Percentiles rank a stretch among this genome's conserved stretches.
Conservation (phyloP, 2,113 vertebrate genomes). For the Sterrhoptilus dennistouni region DNA sequence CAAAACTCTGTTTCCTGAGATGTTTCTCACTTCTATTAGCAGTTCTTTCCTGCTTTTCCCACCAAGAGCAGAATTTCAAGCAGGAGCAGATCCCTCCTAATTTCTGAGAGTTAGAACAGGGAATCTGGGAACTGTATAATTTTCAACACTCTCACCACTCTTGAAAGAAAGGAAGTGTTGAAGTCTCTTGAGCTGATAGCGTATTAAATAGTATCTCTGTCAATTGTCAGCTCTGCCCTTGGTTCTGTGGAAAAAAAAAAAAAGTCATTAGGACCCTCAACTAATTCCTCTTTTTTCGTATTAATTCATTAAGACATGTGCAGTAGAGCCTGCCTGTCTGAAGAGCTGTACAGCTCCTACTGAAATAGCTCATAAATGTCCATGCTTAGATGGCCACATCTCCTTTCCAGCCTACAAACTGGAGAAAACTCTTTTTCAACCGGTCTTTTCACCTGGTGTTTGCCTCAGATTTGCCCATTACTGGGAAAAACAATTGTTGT, state of each 20-base stretch:
- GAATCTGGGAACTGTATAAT: not conserved
- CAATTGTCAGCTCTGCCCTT: not conserved
- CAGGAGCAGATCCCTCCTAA: not conserved
- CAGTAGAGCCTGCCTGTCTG: constrained; percentile 10
- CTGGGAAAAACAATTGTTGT: not conserved
- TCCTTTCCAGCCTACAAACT: not conserved
- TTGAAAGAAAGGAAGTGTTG: not conserved
- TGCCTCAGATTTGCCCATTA: not conserved
- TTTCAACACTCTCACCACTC: not conserved
- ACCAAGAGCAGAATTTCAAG: not conserved
- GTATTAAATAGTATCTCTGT: not conserved
- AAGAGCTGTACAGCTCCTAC: constrained; percentile 13
- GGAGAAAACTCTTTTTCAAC: not conserved
- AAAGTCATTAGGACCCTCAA: not conserved
- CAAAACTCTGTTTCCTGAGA: not conserved
- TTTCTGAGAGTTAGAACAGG: not conserved
- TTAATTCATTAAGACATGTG: not conserved
- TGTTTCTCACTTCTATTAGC: not conserved
- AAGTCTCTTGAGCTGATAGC: not conserved
- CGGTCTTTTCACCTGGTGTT: not conserved
- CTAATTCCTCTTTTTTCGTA: not conserved
- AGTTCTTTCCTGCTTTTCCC: not conserved
- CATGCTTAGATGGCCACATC: not conserved
- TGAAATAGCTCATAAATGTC: constrained; percentile 34
- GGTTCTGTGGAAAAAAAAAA: not conserved